A percentile compares a stretch with the other conserved stretches of the same genome.
phyloP scores from a whole-genome alignment of 2,113 vertebrate genomes.

The Mesitornis unicolor region DNA sequence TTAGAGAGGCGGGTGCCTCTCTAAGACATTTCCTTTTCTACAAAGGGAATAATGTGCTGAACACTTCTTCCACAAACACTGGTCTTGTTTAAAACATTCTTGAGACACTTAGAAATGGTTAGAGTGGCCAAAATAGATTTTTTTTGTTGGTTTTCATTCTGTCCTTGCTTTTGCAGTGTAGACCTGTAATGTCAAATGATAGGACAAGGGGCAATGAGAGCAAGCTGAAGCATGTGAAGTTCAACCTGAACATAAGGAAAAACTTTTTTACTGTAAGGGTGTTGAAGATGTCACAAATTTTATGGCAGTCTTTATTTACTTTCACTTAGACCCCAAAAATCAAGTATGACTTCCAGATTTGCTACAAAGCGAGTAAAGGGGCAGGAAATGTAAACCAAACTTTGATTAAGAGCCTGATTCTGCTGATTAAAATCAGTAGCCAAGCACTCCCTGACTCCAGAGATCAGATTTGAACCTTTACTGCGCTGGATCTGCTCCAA shows the following conservation, averaged over 20 bases:
- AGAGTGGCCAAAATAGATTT: neutral
- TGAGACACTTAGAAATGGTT: neutral
- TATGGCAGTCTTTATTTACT: constrained; percentile 36
- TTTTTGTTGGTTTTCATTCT: neutral
- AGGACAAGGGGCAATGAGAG: too few relatives aligned
- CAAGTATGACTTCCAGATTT: constrained; percentile 39
- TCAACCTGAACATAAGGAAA: too few relatives aligned
- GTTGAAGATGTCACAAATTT: constrained; percentile 29
- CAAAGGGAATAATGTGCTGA: neutral
- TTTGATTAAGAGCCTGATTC: constrained; percentile 36
- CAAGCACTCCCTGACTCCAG: constrained; percentile 1
- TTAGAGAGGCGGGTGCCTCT: neutral
- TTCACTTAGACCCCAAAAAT: neutral
- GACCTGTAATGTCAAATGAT: too few relatives aligned
- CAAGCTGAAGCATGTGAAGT: too few relatives aligned
- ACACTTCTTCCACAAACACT: neutral
- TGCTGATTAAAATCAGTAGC: constrained; percentile 46
- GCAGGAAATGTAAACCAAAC: constrained; percentile 40
- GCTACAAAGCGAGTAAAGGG: constrained; percentile 8
- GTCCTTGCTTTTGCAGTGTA: neutral
- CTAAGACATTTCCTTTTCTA: neutral
- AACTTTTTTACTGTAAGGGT: too few relatives aligned
- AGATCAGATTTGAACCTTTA: constrained; percentile 37
- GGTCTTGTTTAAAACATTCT: neutral
- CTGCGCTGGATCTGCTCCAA: constrained; percentile 28